phyloP scores from a whole-genome alignment of 2,113 vertebrate species.

The Mionectes macconnelli region DNA sequence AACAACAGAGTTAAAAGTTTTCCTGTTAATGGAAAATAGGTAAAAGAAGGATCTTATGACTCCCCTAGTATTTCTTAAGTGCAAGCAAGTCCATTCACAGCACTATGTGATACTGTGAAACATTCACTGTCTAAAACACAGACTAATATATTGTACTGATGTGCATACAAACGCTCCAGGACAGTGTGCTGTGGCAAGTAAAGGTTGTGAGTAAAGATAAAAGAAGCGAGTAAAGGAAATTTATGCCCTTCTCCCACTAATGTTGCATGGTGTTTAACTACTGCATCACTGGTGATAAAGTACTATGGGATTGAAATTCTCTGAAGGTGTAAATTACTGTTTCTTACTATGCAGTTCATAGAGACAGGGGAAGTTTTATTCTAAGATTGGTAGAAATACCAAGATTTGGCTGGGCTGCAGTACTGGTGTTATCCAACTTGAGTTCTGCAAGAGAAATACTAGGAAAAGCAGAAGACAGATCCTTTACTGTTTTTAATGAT shows the following conservation, averaged over 20 bases:
- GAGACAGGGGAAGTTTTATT: neutral
- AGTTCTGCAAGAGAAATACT: neutral
- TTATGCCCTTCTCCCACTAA: too few relatives aligned
- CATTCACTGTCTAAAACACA: neutral
- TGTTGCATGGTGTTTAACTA: neutral
- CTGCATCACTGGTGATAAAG: neutral
- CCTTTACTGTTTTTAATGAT: neutral
- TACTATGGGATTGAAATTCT: neutral
- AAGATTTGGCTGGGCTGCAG: neutral
- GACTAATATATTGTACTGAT: neutral
- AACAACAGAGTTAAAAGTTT: neutral
- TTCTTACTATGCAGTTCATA: neutral
- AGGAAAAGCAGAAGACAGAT: neutral
- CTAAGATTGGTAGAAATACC: neutral
- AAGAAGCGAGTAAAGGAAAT: neutral
- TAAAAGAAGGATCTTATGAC: neutral
- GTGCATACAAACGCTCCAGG: neutral
- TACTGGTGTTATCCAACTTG: neutral
- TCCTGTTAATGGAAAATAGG: neutral
- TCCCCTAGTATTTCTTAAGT: too few relatives aligned
- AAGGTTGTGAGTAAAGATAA: neutral
- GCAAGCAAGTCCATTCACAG: neutral
- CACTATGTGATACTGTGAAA: neutral
- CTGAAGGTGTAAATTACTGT: neutral
- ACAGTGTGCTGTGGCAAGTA: neutral